Percentiles rank a stretch among this genome's conserved stretches.
Evolutionary conservation across 2,113 vertebrate species (phyloP).

Genomic region (Vulpes ferrilata): DNA sequence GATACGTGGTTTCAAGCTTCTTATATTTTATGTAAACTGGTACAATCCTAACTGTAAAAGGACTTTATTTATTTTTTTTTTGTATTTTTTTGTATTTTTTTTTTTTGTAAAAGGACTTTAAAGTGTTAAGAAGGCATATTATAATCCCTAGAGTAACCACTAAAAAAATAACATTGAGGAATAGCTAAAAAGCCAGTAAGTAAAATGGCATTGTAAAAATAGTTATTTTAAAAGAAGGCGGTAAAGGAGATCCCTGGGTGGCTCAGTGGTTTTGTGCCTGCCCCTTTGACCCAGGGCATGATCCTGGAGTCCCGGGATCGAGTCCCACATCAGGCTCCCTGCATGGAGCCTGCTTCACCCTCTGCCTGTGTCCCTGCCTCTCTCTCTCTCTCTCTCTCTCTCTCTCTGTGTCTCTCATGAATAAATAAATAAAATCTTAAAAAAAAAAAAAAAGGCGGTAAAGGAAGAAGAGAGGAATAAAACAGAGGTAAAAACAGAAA

Average conservation of each 20-base stretch:
- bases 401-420: no score
- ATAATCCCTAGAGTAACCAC: background rate
- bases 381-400: no score
- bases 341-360: no score
- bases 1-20: background rate
- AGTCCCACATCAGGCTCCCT: no score
- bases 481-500: background rate
- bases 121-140: background rate
- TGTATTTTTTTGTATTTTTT: no score
- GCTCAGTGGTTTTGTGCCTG: no score
- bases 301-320: no score
- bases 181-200: background rate
- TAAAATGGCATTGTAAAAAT: background rate
- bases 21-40: background rate
- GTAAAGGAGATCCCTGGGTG: no score
- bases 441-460: background rate
- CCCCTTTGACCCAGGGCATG: no score
- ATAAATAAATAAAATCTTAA: no score
- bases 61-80: no score
- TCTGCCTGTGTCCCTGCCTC: no score
- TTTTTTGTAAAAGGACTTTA: background rate
- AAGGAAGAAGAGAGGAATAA: background rate
- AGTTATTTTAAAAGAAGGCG: background rate
- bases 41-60: background rate
- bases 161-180: background rate